Conservation (phyloP, 2,113 vertebrate genomes). For the Melanocharis versteri region DNA sequence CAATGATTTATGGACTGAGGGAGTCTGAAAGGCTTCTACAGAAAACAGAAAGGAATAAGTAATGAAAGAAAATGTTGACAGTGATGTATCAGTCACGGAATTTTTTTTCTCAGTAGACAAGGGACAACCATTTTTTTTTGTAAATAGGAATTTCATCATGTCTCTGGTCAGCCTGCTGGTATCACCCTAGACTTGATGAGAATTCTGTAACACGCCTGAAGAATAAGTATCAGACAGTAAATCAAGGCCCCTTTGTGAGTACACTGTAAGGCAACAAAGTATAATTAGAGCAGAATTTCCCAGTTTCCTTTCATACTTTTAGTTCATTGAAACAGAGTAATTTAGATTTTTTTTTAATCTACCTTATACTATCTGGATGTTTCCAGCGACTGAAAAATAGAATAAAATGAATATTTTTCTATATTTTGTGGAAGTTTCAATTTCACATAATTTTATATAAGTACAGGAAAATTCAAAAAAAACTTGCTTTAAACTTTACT, state of each 20-base stretch:
- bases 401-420: background rate
- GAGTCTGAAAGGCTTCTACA: slow-evolving; percentile 5
- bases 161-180: slow-evolving; percentile 47
- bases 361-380: background rate
- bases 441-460: background rate
- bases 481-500: background rate
- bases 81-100: slow-evolving; percentile 38
- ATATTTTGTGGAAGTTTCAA: background rate
- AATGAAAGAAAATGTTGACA: slow-evolving; percentile 43
- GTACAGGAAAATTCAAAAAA: background rate
- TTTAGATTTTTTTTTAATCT: background rate
- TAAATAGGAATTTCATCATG: slow-evolving; percentile 58
- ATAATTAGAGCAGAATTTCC: background rate
- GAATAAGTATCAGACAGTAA: slow-evolving; percentile 1
- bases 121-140: slow-evolving; percentile 39
- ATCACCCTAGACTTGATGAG: slow-evolving; percentile 42
- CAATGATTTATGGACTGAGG: slow-evolving; percentile 55
- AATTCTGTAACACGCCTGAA: background rate
- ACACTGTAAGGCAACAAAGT: background rate
- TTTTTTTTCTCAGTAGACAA: slow-evolving; percentile 21
- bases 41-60: slow-evolving; percentile 60
- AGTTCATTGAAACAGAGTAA: background rate
- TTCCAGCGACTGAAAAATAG: background rate
- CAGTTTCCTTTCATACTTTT: background rate
- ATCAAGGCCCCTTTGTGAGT: background rate